phyloP scores from a whole-genome alignment of 2,113 vertebrate genomes.

The Xyrauchen texanus region DNA sequence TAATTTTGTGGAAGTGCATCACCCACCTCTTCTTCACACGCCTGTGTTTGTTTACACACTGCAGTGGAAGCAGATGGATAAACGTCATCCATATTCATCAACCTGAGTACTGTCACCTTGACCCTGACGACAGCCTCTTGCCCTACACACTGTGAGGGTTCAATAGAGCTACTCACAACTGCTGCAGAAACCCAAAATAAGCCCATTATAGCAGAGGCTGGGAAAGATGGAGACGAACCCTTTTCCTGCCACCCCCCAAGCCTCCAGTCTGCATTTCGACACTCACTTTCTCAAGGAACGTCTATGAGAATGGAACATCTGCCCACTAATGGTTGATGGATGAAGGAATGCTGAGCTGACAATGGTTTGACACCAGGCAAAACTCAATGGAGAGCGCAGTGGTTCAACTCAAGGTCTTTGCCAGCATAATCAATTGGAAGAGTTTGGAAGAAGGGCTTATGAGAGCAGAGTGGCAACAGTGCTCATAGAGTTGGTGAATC shows the following conservation, averaged over 20 bases:
- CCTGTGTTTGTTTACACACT: slow-evolving; percentile 61
- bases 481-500: background rate
- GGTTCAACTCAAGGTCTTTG: slow-evolving; percentile 51
- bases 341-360: slow-evolving; percentile 57
- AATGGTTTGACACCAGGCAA: slow-evolving; percentile 50
- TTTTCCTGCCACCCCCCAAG: slow-evolving; percentile 9
- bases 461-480: slow-evolving; percentile 3
- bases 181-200: slow-evolving; percentile 36
- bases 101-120: slow-evolving; percentile 68
- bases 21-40: slow-evolving; percentile 40
- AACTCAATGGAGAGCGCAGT: slow-evolving; percentile 48
- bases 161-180: slow-evolving; percentile 59
- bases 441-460: slow-evolving; percentile 21
- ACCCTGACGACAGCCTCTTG: slow-evolving; percentile 67
- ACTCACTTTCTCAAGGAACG: slow-evolving; percentile 51
- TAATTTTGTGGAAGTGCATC: slow-evolving; percentile 5
- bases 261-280: slow-evolving; percentile 50
- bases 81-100: slow-evolving; percentile 74
- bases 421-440: slow-evolving; percentile 36
- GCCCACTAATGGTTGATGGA: slow-evolving; percentile 66
- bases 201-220: slow-evolving; percentile 56
- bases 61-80: slow-evolving; percentile 69
- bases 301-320: slow-evolving; percentile 61
- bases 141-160: slow-evolving; percentile 63
- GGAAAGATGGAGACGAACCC: slow-evolving; percentile 41